A percentile compares a stretch with the other conserved stretches of the same genome.
Conservation (phyloP, 2,888 invertebrate species). For the Muscina levida region DNA sequence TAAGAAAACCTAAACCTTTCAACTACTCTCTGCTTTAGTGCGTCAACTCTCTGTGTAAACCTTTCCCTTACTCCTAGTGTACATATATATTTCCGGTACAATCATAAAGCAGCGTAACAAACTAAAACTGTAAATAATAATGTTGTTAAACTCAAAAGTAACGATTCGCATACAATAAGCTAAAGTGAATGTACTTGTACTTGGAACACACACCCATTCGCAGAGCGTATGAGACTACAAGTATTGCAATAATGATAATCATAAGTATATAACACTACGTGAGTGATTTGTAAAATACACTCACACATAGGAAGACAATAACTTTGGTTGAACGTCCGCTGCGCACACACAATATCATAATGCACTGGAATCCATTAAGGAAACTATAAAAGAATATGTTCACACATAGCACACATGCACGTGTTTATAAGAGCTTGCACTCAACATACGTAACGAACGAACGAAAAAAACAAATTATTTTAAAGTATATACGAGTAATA, state of each 20-base stretch:
- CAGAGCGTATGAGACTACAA: conserved; percentile 30
- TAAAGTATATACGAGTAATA: not conserved
- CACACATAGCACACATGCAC: not conserved
- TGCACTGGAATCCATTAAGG: conserved; percentile 32
- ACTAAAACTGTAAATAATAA: conserved; percentile 23
- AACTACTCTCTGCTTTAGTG: no score
- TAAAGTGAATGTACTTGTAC: no score
- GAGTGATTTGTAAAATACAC: conserved; percentile 31
- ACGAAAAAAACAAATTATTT: conserved; percentile 24
- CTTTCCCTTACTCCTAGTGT: no score
- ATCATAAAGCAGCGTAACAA: not conserved
- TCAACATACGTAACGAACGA: not conserved
- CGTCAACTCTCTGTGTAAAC: no score
- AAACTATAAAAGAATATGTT: conserved; percentile 29
- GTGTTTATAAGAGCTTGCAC: not conserved
- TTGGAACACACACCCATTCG: no score
- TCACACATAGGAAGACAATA: not conserved
- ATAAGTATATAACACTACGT: conserved; percentile 33
- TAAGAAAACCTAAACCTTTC: no score
- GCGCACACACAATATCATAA: conserved; percentile 1
- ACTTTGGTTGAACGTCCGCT: not conserved
- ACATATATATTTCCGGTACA: conserved; percentile 10
- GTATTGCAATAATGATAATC: conserved; percentile 38
- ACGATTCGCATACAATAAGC: no score
- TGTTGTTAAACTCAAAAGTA: conserved; percentile 24